phyloP scores from a whole-genome alignment of 2,888 invertebrate genomes.

The Tenthredo scrophulariae region DNA sequence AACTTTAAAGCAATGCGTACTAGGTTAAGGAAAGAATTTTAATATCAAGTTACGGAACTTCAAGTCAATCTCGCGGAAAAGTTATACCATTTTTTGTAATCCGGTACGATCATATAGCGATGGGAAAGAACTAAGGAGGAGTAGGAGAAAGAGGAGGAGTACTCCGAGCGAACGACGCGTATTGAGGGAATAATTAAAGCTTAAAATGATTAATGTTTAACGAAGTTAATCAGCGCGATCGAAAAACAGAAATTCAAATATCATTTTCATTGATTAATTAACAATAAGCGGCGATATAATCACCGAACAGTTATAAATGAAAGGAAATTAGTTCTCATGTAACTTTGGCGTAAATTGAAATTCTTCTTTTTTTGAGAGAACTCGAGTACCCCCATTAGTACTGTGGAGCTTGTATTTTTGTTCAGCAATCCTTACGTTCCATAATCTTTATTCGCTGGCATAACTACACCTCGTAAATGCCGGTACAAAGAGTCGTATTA shows the following conservation, averaged over 20 bases:
- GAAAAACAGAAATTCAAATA: background rate
- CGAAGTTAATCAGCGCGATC: background rate
- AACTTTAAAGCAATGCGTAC: background rate
- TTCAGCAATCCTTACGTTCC: background rate
- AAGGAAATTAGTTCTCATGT: no score
- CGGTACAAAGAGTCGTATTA: conserved; percentile 26
- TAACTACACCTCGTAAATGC: conserved; percentile 15
- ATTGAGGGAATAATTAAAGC: background rate
- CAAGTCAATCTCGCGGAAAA: conserved; percentile 6
- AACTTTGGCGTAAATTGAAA: no score
- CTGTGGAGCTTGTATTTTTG: background rate
- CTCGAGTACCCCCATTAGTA: no score
- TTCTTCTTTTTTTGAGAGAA: no score
- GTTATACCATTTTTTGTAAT: conserved; percentile 24
- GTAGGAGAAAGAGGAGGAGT: background rate
- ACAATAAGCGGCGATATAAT: background rate
- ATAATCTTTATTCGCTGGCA: conserved; percentile 4
- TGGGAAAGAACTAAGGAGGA: background rate
- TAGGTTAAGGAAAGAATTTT: conserved; percentile 11
- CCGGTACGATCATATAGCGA: background rate
- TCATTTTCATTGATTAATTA: background rate
- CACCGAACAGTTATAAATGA: background rate
- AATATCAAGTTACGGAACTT: conserved; percentile 35
- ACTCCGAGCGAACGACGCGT: background rate
- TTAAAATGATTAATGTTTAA: background rate